Percentiles rank a stretch among this genome's conserved stretches.
These are phyloP conservation scores for Galerucella calmariensis DNA, from an alignment of 2,888 invertebrate species.

Conservation along the genomic window DNA sequence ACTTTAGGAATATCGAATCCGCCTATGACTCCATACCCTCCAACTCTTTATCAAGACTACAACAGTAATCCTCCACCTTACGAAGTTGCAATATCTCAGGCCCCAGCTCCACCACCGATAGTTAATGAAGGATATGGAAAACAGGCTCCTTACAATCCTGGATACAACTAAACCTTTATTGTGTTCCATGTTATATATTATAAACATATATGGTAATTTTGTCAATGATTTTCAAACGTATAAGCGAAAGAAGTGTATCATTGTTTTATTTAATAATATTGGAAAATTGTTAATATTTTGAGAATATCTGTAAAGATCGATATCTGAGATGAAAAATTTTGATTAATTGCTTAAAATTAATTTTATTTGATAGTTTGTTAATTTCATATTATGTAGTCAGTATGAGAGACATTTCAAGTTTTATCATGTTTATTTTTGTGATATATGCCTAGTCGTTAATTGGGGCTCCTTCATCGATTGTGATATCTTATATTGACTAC, in stretches of 20 bases:
- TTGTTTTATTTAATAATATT: background rate
- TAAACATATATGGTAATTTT: background rate
- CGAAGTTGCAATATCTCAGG: constrained; percentile 43
- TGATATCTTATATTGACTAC: no score
- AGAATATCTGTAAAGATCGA: no score
- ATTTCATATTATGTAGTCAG: no score
- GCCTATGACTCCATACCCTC: constrained; percentile 37
- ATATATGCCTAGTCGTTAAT: no score
- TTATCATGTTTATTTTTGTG: no score
- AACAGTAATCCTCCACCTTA: constrained; percentile 43
- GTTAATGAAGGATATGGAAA: constrained; percentile 40
- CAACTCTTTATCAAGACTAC: constrained; percentile 31
- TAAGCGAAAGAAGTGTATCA: background rate
- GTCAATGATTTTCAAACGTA: background rate
- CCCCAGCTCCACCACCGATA: constrained; percentile 34
- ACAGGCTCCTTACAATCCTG: constrained; percentile 45
- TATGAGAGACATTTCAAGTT: no score
- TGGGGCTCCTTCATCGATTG: no score
- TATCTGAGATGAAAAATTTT: no score
- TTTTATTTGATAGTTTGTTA: no score
- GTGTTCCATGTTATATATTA: constrained; percentile 1
- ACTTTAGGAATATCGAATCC: constrained; percentile 32
- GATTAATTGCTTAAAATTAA: no score
- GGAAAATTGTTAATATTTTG: background rate
- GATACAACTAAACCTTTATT: constrained; percentile 30